These are phyloP conservation scores for Hydrotaea diabolus DNA, from an alignment of 2,888 invertebrate genomes.

Conservation along the genomic window DNA sequence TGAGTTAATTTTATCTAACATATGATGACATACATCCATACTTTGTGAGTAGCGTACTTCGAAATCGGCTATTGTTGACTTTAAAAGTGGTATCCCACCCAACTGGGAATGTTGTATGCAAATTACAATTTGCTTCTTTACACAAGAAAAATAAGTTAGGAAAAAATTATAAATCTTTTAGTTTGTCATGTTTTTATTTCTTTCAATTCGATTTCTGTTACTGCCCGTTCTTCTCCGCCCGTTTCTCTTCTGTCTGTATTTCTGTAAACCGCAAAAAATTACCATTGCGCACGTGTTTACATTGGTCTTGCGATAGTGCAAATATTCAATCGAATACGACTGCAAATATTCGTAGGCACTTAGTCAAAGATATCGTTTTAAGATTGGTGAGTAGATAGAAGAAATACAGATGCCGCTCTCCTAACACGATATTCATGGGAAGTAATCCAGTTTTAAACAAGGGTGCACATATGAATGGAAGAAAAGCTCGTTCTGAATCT, in stretches of 20 bases:
- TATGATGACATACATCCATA: no score
- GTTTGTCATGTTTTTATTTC: slow-evolving; percentile 44
- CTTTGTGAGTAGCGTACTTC: no score
- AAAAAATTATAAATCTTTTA: slow-evolving; percentile 40
- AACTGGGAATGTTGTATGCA: not conserved
- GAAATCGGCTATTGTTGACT: no score
- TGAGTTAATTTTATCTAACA: no score
- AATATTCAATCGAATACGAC: slow-evolving; percentile 11
- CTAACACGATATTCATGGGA: not conserved
- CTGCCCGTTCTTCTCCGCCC: not conserved
- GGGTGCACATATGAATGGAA: no score
- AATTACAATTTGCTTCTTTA: slow-evolving; percentile 6
- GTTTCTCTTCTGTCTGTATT: not conserved
- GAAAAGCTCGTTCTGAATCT: no score
- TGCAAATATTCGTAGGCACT: slow-evolving; percentile 26
- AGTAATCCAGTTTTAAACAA: no score
- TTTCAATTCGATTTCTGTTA: slow-evolving; percentile 24
- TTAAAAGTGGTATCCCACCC: no score
- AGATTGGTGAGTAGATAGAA: slow-evolving; percentile 19
- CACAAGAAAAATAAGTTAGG: slow-evolving; percentile 1
- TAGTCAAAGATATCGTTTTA: slow-evolving; percentile 10
- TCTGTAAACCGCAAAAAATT: slow-evolving; percentile 51
- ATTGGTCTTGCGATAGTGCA: slow-evolving; percentile 26
- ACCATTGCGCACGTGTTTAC: slow-evolving; percentile 53
- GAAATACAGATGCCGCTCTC: not conserved